These are phyloP conservation scores for Spinus pinus DNA, from an alignment of 2,797 vertebrate species.

Conservation along the genomic window DNA sequence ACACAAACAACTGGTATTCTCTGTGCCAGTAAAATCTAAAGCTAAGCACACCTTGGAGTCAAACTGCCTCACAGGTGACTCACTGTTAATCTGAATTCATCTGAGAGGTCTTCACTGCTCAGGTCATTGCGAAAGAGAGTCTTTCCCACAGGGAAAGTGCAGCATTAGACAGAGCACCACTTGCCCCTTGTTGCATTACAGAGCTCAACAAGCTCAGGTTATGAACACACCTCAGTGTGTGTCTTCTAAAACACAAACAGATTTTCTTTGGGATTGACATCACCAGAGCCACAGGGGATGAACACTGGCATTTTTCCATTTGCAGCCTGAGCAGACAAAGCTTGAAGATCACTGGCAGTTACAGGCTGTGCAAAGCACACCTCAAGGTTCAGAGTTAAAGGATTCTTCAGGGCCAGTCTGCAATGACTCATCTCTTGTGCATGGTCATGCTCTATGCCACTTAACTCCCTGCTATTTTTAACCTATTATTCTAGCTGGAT, in stretches of 20 bases:
- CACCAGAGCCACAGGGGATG: not conserved
- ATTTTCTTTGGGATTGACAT: not conserved
- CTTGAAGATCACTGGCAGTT: not conserved
- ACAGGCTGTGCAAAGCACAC: not conserved
- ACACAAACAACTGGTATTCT: not conserved
- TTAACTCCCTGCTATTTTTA: constrained; percentile 54
- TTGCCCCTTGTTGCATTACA: not conserved
- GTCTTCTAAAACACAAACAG: not conserved
- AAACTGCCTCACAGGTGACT: not conserved
- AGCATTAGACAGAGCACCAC: not conserved
- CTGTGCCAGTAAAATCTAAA: not conserved
- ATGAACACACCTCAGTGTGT: not conserved
- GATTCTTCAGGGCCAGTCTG: not conserved
- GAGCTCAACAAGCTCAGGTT: not conserved
- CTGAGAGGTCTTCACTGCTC: not conserved
- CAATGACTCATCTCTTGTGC: constrained; percentile 18
- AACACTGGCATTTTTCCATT: not conserved
- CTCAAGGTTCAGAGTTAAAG: not conserved
- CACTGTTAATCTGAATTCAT: not conserved
- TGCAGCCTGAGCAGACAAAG: not conserved
- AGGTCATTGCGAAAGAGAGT: not conserved
- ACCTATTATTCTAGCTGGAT: constrained; percentile 43
- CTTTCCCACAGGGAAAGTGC: not conserved
- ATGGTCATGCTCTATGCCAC: constrained; percentile 23
- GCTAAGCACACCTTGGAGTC: not conserved